Evolutionary conservation across 53 echinoderm and acorn worm genomes (phyloP), one percentile per base, ranked within the genome.

Genomic region (Apostichopus leukothele): DNA sequence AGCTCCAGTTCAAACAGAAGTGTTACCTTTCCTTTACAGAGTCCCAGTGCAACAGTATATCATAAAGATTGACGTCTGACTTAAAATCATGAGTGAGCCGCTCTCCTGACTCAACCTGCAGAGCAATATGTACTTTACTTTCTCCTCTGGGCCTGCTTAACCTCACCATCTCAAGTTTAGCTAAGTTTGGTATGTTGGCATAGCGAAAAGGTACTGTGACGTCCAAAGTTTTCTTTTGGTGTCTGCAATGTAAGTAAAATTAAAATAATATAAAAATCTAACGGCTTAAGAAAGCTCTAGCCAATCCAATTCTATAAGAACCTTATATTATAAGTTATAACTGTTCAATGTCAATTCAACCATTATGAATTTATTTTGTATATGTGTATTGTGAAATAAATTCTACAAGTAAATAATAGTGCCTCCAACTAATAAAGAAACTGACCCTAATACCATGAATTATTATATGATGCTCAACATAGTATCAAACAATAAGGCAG

Each of bases 81-180:
- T 76, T 74, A 73, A 98, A 98, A 84, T 91, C 91, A 83, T 91
- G 90, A 74, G 92, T 92, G 16, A 98, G 90, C 16, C 98, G 89
- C 86, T 98, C 92, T 22, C 95, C 95, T 0, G 94, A 91, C 73
- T 91, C 90, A 0, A 94, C 76, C 84, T 98, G 98, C 66, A 98
- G 86, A 0, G 98, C 98, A 21, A 98, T 90, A 71, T 89, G 86
- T 7, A 90, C 90, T 3, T 90, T 50, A 8, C 95, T 91, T 74
- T 93, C 94, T 25, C 67, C 90, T 51, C 98, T 90, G 1, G 94
- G 90, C 51, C 22, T 68, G 76, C 88, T 90, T 4, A 91, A 80
- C 74, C 96, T 98, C 75, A 98, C 92, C 74, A 98, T 90, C 88
- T 98, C 98, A 59, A 98, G 73, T 75, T 98, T 98, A 83, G 93